Base-by-base conservation (phyloP, 2,113 vertebrate species). In the Phalacrocorax brasilianus region DNA sequence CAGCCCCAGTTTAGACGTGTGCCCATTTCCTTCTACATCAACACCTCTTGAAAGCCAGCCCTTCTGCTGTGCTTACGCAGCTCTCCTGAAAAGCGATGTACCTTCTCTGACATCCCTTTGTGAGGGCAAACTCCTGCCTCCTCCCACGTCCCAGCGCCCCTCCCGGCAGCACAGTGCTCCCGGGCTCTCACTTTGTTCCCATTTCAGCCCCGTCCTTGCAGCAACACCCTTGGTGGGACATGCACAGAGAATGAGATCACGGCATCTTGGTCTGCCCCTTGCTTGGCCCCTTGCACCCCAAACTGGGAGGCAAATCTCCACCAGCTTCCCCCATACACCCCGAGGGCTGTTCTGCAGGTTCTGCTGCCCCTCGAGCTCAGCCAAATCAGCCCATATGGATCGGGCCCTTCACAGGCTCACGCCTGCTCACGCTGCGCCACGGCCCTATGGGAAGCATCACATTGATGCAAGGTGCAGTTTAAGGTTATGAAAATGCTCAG, bases 371-470 rank as follows among this genome's bases (percentile, higher is more conserved):
- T 15, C 0, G 11, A 24, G 68, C 71, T 76, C 49, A 47, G 58
- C 44, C 4, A 1, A 35, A 45, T 6, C 42, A 12, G 11, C 16
- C n/a, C 1, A 0, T 33, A 15, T 0, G 27, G 35, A n/a, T 32
- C 3, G 0, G 20, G 24, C 58, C 27, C 55, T 33, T 8, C 0
- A 1, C 3, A 27, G 44, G 76, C 76, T 72, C 35, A 9, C 20
- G 4, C 33, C 28, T 1, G 24, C 38, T 61, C 74, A 21, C 0
- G 3, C 86, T 49, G 71, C 7, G 3, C 33, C 49, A 0, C 78
- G 33, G 50, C 86, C 67, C 58, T 30, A 13, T 0, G 12, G 71
- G 53, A 59, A 77, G 50, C 38, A 0, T 59, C 72, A 2, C 47
- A 1, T 3, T 11, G 40, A 3, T 55, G 38, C 40, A 2, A 81